Percentiles rank a stretch among this genome's conserved stretches.
These are phyloP conservation scores for Vidua chalybeata DNA, from an alignment of 2,113 vertebrate genomes.

Conservation along the genomic window DNA sequence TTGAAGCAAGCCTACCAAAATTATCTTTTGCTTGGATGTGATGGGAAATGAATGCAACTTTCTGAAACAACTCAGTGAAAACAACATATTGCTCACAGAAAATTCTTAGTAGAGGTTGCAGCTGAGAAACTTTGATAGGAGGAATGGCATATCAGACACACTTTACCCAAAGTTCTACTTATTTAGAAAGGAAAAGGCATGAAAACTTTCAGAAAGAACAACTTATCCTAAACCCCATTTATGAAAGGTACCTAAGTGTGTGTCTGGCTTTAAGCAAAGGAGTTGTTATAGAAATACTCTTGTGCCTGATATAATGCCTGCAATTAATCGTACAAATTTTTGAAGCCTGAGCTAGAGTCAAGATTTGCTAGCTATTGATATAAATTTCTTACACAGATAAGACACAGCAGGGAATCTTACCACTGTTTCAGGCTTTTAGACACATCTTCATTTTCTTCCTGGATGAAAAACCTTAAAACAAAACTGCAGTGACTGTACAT, in stretches of 20 bases:
- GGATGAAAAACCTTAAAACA: background rate
- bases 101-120: background rate
- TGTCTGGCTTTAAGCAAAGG: background rate
- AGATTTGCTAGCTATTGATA: background rate
- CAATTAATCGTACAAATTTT: background rate
- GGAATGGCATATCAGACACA: background rate
- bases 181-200: background rate
- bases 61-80: conserved; percentile 28
- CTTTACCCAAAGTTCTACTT: background rate
- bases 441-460: background rate
- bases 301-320: background rate
- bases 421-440: background rate
- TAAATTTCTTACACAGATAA: background rate
- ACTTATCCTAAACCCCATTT: background rate
- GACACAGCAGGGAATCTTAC: background rate
- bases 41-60: conserved; percentile 34
- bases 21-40: conserved; percentile 38
- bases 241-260: background rate
- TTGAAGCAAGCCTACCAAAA: conserved; percentile 34
- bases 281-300: background rate
- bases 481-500: background rate
- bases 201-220: background rate
- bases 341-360: background rate
- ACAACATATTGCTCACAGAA: background rate
- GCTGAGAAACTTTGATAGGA: conserved; percentile 18